Evolutionary conservation across 1,140 invertebrate genomes (phyloP).

Genomic region (Dinoponera quadriceps): DNA sequence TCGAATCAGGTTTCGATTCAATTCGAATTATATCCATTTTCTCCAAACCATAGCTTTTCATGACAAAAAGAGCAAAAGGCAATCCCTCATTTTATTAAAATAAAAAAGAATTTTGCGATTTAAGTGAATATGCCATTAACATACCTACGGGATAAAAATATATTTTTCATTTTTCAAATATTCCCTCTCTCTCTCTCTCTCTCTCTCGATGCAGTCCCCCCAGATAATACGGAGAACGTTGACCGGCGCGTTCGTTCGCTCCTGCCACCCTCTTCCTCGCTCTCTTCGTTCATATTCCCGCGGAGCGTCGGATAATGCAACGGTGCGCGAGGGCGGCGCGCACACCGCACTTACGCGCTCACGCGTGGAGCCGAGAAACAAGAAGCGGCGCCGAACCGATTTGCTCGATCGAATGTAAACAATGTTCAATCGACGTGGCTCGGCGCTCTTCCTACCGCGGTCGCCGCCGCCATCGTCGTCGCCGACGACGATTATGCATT

Average conservation of each 20-base stretch:
- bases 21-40: too few relatives aligned
- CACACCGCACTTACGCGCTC: constrained; percentile 61
- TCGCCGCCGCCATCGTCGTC: constrained; percentile 10
- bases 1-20: too few relatives aligned
- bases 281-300: constrained; percentile 61
- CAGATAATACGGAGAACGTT: constrained; percentile 64
- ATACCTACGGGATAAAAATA: too few relatives aligned
- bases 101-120: too few relatives aligned
- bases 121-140: too few relatives aligned
- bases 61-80: too few relatives aligned
- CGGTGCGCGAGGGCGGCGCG: constrained; percentile 30
- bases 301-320: constrained; percentile 55
- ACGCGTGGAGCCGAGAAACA: constrained; percentile 69
- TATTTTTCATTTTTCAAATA: too few relatives aligned
- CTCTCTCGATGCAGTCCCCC: not conserved
- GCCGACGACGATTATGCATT: constrained; percentile 30
- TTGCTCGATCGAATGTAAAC: constrained; percentile 73
- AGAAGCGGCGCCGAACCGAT: constrained; percentile 63
- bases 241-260: constrained; percentile 55
- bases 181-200: too few relatives aligned
- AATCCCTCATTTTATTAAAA: too few relatives aligned
- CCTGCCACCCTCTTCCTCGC: constrained; percentile 27
- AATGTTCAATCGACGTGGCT: constrained; percentile 65
- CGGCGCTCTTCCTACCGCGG: constrained; percentile 32
- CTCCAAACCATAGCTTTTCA: too few relatives aligned